Base-by-base conservation (phyloP, 2,113 vertebrate genomes). In the Parus major region DNA sequence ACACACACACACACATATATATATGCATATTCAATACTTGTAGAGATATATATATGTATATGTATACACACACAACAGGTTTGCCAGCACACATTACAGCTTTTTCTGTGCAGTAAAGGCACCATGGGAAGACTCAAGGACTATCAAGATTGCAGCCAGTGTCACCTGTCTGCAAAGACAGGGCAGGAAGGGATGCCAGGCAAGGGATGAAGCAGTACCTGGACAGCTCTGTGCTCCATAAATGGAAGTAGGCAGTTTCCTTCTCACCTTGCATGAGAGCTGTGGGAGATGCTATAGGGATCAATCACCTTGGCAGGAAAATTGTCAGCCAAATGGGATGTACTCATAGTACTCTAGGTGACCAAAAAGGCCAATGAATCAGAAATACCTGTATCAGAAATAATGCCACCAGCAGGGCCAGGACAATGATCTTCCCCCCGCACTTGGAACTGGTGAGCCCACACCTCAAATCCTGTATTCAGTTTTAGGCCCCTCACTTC, bases 221-320 rank as follows among this genome's bases (percentile, higher is more conserved):
- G 63, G 20, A 29, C 18, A 86, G 28, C 23, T 42, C 23, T 39
- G 49, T 5, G 10, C 33, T 82, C 63, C 35, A 16, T 11, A 47
- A 50, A 7, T 9, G 0, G 1, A 24, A n/a, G 15, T 17, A 76
- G 31, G 11, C 29, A 33, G 9, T 36, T 36, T n/a, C 11, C 46
- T 15, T 56, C 29, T 49, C 49, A 65, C 1, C 1, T 31, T 0
- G 0, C 9, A 19, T 39, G 52, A 78, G 17, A 35, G 10, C 25
- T 66, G 61, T 20, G 24, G 39, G 77, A 76, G 33, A 52, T 20
- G n/a, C 4, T 91, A 79, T 56, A 20, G n/a, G 24, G 56, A 42
- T 64, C 35, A 65, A 72, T 73, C 27, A 80, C 28, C 21, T 50
- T 9, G n/a, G 41, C 22, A 81, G 36, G 23, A 82, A 63, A 76